Evolutionary conservation across 2,888 invertebrate species (phyloP).

Genomic region (Plagodis pulveraria): DNA sequence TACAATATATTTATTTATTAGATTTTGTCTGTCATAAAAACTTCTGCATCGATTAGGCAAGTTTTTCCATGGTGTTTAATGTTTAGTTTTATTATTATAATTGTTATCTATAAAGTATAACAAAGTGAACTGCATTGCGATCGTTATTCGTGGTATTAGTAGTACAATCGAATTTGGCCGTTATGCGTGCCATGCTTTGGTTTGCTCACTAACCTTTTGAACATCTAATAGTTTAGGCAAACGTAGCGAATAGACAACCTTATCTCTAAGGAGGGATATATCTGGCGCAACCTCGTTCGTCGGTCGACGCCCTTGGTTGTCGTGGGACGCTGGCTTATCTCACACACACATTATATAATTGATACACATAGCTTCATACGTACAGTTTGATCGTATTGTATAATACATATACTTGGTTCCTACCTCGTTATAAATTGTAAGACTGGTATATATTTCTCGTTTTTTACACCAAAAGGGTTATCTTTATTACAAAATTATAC

Average conservation of each 20-base stretch:
- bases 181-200: too few species aligned
- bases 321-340: constrained; percentile 48
- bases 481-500: too few species aligned
- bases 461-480: not conserved
- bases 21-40: too few species aligned
- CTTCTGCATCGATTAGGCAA: too few species aligned
- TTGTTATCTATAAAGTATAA: too few species aligned
- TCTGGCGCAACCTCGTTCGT: constrained; percentile 46
- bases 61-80: too few species aligned
- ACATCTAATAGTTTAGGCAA: constrained; percentile 25
- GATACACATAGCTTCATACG: constrained; percentile 39
- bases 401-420: not conserved
- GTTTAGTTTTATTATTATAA: too few species aligned
- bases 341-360: constrained; percentile 50
- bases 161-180: too few species aligned
- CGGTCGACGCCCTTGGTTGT: constrained; percentile 62
- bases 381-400: constrained; percentile 9
- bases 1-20: too few species aligned
- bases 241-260: constrained; percentile 45
- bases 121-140: too few species aligned
- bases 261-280: constrained; percentile 47
- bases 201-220: constrained; percentile 12
- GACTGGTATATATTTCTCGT: not conserved
- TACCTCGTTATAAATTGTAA: not conserved
- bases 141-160: too few species aligned